Base-by-base conservation (phyloP, 2,113 vertebrate genomes). In the Siniperca knerii region DNA sequence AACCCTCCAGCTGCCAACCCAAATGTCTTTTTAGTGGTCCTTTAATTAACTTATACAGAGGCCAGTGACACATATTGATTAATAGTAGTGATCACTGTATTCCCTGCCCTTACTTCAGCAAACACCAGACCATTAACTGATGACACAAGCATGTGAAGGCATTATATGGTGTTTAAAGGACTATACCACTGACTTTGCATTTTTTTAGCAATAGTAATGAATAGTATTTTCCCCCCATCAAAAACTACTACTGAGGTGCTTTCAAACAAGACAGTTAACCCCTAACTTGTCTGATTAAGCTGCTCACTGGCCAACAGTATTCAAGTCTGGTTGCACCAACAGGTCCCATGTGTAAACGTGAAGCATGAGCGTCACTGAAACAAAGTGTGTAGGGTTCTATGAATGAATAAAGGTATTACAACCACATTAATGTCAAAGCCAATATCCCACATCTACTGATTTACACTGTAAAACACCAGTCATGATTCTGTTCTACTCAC, bases 401-500 rank as follows among this genome's bases (percentile, higher is more conserved):
- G 6, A 16, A 44, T 33, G 1, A 33, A 40, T 60, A 70, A 37
- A 65, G 4, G 6, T 20, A 25, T 13, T 4, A 37, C 25, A 48
- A 7, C 12, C 37, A 33, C n/a, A 35, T 44, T 25, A 13, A 68
- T 3, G 1, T 35, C 33, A 66, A 21, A 66, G 29, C 25, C 33
- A 68, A 8, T 1, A 61, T 33, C 58, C 46, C 7, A 35, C 44
- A n/a, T 25, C 21, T 35, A 11, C 42, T 67, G 37, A 20, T 23
- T 10, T 6, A 55, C 20, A 9, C 44, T 29, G 18, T 33, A 18
- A 33, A 46, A 46, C 33, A 48, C 48, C 29, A 11, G n/a, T 21
- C 21, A 4, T 9, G 20, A 8, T 4, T 11, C 12, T 40, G 46
- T 23, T 64, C 4, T 11, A 91, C 93, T 95, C 79, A 96, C 94